Base-by-base conservation (phyloP, 2,888 invertebrate genomes). In the Cordylochernes scorpioides region DNA sequence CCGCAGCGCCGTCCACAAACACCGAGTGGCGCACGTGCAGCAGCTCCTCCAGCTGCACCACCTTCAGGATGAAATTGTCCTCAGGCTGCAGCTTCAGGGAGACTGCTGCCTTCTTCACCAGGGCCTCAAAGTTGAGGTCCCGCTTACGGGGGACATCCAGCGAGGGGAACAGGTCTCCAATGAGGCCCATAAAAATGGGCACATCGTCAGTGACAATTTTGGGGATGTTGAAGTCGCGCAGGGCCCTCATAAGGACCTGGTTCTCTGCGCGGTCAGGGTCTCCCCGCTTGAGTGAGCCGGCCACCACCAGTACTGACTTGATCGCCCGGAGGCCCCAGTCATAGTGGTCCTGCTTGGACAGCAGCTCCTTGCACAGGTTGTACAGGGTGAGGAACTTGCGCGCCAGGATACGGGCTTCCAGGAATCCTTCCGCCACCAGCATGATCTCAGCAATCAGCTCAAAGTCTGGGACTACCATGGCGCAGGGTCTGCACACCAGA, bases 401-500 rank as follows among this genome's bases (percentile, higher is more conserved):
- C 1, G 86, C 88, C 24, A 91, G 57, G 29, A 86, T 66, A 46
- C 75, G 69, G 0, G 88, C 88, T 44, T 91, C 88, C 50, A 88
- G 72, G 50, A 91, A 91, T 9, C 91, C 91, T 60, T 91, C 88
- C 25, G 88, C 86, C 0, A 88, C 86, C 53, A 91, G 66, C 86
- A 91, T 88, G 43, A 91, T 91, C 61, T 91, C 88, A 54, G 84
- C 86, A 48, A 91, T 91, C 31, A 91, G 53, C 52, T 86, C 88
- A 51, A 86, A 86, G 54, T 91, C 88, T 0, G 91, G 91, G 0
- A 91, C 88, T 1, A 86, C 84, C 91, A 91, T 91, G 22, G 91
- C 88, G 53, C 88, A 91, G 0, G 88, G 88, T 45, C 88, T 69
- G 46, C 62, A 71, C 16, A 65, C n/a, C n/a, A n/a, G n/a, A n/a